Conservation (phyloP, 64 coral and sea anemone genomes). For the Montipora efflorescens region DNA sequence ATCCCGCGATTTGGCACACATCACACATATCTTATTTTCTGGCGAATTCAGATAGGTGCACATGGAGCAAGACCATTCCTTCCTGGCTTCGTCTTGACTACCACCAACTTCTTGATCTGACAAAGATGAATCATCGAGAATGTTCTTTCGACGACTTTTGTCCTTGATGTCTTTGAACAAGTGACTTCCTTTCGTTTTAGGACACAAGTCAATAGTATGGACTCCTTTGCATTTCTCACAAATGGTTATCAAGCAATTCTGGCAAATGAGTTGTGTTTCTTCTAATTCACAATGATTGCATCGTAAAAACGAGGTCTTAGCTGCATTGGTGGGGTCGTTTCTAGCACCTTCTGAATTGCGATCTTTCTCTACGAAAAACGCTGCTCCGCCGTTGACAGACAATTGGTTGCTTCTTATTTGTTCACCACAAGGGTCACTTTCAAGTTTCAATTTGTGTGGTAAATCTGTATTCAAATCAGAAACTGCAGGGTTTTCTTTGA, state of each 20-base stretch:
- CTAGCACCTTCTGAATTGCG: not conserved
- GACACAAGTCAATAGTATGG: not conserved
- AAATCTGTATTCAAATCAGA: not conserved
- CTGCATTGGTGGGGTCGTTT: not conserved
- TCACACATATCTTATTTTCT: not conserved
- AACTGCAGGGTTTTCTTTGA: not conserved
- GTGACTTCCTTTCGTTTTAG: not conserved
- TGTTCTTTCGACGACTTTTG: not conserved
- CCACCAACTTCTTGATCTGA: not conserved
- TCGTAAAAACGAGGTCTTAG: not conserved
- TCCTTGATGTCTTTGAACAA: not conserved
- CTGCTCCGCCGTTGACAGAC: not conserved
- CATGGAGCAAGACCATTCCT: not conserved
- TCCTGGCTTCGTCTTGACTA: too few species aligned
- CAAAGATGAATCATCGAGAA: not conserved
- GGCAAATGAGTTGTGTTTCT: not conserved
- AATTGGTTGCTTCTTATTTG: not conserved
- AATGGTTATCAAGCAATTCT: not conserved
- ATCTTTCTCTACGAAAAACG: too few species aligned
- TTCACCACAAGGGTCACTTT: not conserved
- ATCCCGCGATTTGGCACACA: not conserved
- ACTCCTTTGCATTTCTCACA: not conserved
- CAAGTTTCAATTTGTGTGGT: not conserved
- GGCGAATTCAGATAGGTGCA: slow-evolving; percentile 10
- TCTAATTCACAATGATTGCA: not conserved